phyloP scores from a whole-genome alignment of 2,113 vertebrate genomes.

The Eretmochelys imbricata region DNA sequence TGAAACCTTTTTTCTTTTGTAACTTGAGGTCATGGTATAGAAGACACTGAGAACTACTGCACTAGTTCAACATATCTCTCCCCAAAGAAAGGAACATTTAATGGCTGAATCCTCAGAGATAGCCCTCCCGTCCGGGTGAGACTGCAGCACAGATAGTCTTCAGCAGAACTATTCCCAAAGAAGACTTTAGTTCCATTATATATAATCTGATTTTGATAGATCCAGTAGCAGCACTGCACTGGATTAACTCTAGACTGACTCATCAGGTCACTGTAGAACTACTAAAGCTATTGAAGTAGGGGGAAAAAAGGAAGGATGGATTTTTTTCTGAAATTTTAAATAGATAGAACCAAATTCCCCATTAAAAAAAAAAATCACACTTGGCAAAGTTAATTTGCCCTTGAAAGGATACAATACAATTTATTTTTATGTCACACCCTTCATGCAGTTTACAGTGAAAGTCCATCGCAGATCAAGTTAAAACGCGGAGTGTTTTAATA shows the following conservation, averaged over 20 bases:
- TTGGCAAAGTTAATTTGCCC: background rate
- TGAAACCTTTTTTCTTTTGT: background rate
- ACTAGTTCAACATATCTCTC: background rate
- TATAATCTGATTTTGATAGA: conserved; percentile 41
- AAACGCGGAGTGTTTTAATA: background rate
- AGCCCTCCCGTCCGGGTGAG: background rate
- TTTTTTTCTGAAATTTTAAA: conserved; percentile 4
- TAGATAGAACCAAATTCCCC: conserved; percentile 1
- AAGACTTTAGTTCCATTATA: background rate
- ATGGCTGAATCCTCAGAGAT: background rate
- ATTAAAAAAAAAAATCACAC: conserved; percentile 31
- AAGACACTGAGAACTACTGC: background rate
- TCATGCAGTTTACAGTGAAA: background rate
- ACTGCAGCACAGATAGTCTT: background rate
- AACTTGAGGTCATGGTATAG: background rate
- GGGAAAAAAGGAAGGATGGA: background rate
- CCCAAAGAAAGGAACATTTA: background rate
- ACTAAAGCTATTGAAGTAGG: background rate
- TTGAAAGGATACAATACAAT: background rate
- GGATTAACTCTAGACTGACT: conserved; percentile 10
- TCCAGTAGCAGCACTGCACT: background rate
- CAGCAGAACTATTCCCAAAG: background rate
- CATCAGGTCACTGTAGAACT: background rate
- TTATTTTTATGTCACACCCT: background rate
- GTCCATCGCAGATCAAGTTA: background rate